These are phyloP conservation scores for Ginglymostoma cirratum DNA, from an alignment of 2,113 vertebrate species.

Conservation along the genomic window DNA sequence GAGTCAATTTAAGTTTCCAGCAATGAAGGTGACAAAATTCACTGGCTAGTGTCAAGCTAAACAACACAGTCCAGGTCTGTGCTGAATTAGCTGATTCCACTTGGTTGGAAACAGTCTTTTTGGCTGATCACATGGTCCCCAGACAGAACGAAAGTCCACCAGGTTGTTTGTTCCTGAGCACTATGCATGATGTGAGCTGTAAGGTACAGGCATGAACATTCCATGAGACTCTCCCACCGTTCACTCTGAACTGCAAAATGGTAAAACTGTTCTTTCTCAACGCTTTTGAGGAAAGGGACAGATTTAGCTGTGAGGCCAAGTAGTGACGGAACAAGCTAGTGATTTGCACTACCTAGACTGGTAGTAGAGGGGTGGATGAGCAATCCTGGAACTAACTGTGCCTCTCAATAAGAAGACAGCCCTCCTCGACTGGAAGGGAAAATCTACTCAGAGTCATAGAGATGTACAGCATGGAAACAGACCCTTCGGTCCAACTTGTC, in stretches of 20 bases:
- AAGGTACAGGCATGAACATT: neutral
- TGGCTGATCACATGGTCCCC: neutral
- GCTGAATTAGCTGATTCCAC: neutral
- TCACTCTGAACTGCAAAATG: neutral
- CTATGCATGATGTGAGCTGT: neutral
- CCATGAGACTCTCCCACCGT: neutral
- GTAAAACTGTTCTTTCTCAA: neutral
- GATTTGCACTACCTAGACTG: neutral
- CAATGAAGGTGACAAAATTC: neutral
- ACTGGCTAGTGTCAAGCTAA: neutral
- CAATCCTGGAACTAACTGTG: neutral
- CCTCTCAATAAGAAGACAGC: neutral
- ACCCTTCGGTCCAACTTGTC: too few species aligned
- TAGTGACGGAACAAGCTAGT: neutral
- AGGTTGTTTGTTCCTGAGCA: neutral
- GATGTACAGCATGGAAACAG: too few species aligned
- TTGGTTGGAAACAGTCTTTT: neutral
- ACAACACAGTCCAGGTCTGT: neutral
- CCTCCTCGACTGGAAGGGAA: neutral
- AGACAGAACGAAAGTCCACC: neutral
- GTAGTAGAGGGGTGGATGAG: neutral
- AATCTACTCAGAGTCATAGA: neutral
- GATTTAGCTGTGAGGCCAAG: neutral
- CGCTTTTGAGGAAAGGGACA: neutral
- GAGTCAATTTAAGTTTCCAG: neutral